These are phyloP conservation scores for Epinephelus coioides DNA, from an alignment of 2,797 vertebrate species.

Conservation along the genomic window DNA sequence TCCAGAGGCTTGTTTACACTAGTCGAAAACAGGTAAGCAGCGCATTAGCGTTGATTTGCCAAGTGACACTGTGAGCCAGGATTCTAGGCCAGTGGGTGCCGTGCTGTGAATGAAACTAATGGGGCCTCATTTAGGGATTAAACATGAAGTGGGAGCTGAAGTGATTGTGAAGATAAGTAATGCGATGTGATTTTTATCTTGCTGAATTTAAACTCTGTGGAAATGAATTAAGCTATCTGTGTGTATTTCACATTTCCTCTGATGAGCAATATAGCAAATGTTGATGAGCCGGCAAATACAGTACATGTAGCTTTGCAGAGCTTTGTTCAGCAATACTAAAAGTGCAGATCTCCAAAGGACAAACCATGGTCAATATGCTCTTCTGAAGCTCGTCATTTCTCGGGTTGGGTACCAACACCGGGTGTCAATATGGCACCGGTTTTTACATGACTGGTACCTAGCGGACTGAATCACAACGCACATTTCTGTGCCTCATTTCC, in stretches of 20 bases:
- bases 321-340: conserved; percentile 23
- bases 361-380: background rate
- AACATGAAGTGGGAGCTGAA: conserved; percentile 60
- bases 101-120: conserved; percentile 70
- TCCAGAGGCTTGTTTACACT: conserved; percentile 68
- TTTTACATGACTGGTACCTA: no score
- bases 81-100: conserved; percentile 48
- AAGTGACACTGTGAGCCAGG: conserved; percentile 53
- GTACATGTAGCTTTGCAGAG: conserved; percentile 17
- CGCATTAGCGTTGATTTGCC: conserved; percentile 70
- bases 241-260: conserved; percentile 29
- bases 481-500: no score
- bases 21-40: conserved; percentile 56
- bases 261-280: conserved; percentile 25
- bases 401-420: no score
- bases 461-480: no score
- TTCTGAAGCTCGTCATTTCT: background rate
- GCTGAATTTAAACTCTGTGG: conserved; percentile 51
- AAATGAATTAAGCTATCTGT: conserved; percentile 57
- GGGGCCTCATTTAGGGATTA: conserved; percentile 66
- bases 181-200: conserved; percentile 63
- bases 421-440: no score
- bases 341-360: conserved; percentile 9
- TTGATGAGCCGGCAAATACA: conserved; percentile 31
- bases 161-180: conserved; percentile 69